Evolutionary conservation across 1,140 invertebrate species (phyloP), one percentile per base, ranked within the genome.

Genomic region (Procambarus clarkii): DNA sequence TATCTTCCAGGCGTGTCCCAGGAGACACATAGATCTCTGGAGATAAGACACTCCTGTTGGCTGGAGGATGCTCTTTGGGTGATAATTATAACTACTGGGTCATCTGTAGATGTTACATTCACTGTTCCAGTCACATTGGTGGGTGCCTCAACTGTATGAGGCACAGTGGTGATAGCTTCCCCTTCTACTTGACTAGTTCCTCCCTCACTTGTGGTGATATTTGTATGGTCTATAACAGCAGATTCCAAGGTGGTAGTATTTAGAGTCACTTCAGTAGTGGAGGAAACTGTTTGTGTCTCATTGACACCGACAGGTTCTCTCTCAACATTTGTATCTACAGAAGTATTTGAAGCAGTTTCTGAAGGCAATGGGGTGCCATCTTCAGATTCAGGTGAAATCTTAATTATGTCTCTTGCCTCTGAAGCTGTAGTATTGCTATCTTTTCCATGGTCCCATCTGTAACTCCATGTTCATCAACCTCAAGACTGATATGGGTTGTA

Each of bases 21-120:
- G 88, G 88, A 78, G 88, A 91, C 15, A 91, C 80, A 79, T 74
- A 85, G 34, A 85, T 69, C 50, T 83, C 82, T 24, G 81, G 48
- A 50, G 81, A 84, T 3, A 69, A 5, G 2, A 18, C 24, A 60
- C 45, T 83, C 2, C 2, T 18, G 11, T 91, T 85, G 54, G 58
- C 44, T 0, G 13, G 46, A 34, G 81, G n/a, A 5, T 91, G 80
- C 9, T 83, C 58, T 45, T 60, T 45, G 21, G 81, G n/a, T 34
- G 50, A 11, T 69, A 8, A n/a, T 69, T 44, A 21, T 50, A 69
- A 50, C 13, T 64, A 34, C 58, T 24, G 34, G 8, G 45, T 83
- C 81, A 15, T 24, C 15, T 83, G 58, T 69, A 24, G 69, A 13
- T 45, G 58, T 69, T 21, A 3, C 24, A 74, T 74, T 74, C 4